Evolutionary conservation across 2,888 invertebrate species (phyloP), one percentile per base, ranked within the genome.

Genomic region (Mesorhabditis sp.): DNA sequence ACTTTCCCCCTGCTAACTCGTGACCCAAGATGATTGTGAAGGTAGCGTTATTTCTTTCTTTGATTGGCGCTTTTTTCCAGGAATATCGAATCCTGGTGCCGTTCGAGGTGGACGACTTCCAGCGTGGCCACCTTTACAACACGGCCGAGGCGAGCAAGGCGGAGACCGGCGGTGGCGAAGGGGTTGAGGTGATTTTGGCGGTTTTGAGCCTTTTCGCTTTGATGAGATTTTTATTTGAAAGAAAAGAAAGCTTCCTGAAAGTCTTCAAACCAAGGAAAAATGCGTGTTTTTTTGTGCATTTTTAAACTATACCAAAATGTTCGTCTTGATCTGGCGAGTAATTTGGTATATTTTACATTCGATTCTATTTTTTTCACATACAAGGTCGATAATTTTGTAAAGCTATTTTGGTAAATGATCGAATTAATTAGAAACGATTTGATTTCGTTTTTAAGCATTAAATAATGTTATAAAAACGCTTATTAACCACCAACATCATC

Each of bases 71-170:
- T 50, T 50, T 50, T 10, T 50, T 50, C n/a, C n/a, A 50, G 58
- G 58, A 50, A 13, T 50, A 50, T 50, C 58, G 58, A 50, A 50
- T 50, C n/a, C 58, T 50, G 7, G 10, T 66, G 45, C 66, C 66
- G 15, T 66, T 66, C 66, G 28, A 66, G 7, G 15, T 13, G 44
- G 45, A 45, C 66, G 66, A 66, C 95, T 97, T 97, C 88, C 95
- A 97, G 92, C 93, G 96, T 83, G 97, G 93, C 82, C 97, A 98
- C 89, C 90, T 97, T 82, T 98, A 91, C 88, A 93, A 94, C 81
- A 96, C 97, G 72, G 96, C 97, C 4, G 89, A 90, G 85, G 90
- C 90, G 13, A 90, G 90, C 83, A 90, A 90, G 86, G 89, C 90
- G 84, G 90, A 90, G 84, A 90, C 90, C 3, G 90, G 90, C 5